Evolutionary conservation across 1,140 invertebrate genomes (phyloP).

Genomic region (Spodoptera litura): DNA sequence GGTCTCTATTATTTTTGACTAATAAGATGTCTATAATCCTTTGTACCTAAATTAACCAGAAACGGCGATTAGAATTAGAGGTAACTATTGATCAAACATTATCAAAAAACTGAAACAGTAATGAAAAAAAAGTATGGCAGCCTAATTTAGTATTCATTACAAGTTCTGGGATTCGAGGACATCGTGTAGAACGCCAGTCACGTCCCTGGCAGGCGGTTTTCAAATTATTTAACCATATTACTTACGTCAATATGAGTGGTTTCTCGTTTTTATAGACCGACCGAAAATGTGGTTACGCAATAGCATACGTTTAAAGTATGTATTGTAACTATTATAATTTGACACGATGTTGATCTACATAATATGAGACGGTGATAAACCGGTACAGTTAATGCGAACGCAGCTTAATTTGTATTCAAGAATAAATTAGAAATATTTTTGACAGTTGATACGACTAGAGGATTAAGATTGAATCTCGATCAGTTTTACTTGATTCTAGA

Average conservation of each 20-base stretch:
- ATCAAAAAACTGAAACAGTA: constrained; percentile 21
- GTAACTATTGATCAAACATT: constrained; percentile 20
- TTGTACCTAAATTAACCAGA: too few relatives aligned
- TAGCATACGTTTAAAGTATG: not conserved
- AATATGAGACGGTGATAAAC: too few relatives aligned
- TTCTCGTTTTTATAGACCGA: constrained; percentile 5
- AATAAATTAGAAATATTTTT: too few relatives aligned
- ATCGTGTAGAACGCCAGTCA: constrained; percentile 39
- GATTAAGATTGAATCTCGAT: too few relatives aligned
- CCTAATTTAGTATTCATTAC: constrained; percentile 48
- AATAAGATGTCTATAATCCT: too few relatives aligned
- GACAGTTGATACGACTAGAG: too few relatives aligned
- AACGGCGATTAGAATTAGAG: not conserved
- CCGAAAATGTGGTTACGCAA: not conserved
- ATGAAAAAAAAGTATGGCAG: constrained; percentile 9
- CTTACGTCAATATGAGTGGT: not conserved
- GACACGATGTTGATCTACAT: too few relatives aligned
- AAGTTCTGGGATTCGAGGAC: constrained; percentile 41
- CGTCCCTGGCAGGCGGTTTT: constrained; percentile 35
- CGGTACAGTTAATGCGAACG: too few relatives aligned
- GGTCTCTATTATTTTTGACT: too few relatives aligned
- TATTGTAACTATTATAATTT: too few relatives aligned
- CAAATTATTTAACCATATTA: constrained; percentile 45
- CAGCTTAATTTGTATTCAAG: too few relatives aligned
- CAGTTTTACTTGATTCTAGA: too few relatives aligned